Evolutionary conservation across 1,140 invertebrate species (phyloP).

Genomic region (Drosophila orena): DNA sequence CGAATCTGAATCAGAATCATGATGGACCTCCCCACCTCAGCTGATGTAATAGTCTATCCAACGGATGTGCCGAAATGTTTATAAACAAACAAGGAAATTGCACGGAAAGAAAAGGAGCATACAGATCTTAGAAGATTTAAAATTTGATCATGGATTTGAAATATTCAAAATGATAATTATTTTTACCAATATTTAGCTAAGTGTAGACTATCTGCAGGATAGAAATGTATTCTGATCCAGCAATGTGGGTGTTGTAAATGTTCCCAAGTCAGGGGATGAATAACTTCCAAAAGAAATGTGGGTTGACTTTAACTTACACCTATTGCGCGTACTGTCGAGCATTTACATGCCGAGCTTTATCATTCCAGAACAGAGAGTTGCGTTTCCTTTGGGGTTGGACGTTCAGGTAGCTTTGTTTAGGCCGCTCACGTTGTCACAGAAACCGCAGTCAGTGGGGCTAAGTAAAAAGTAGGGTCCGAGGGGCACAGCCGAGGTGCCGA

Average conservation of each 20-base stretch:
- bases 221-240: too few species aligned
- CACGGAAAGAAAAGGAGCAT: constrained; percentile 5
- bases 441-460: constrained; percentile 37
- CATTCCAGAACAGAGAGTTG: constrained; percentile 52
- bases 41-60: constrained; percentile 33
- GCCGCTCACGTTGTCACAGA: constrained; percentile 72
- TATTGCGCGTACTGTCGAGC: constrained; percentile 65
- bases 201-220: too few species aligned
- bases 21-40: constrained; percentile 25
- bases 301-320: constrained; percentile 60
- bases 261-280: too few species aligned
- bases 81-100: constrained; percentile 34
- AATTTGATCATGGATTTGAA: background rate
- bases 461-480: constrained; percentile 9
- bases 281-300: background rate
- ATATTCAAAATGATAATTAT: background rate
- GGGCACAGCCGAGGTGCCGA: background rate
- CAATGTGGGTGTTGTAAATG: too few species aligned
- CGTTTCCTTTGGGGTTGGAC: constrained; percentile 18
- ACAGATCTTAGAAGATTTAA: background rate
- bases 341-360: constrained; percentile 48
- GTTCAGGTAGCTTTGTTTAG: constrained; percentile 53
- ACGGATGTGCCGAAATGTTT: constrained; percentile 47
- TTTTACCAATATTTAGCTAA: too few species aligned
- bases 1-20: constrained; percentile 21